phyloP scores from a whole-genome alignment of 1,140 invertebrate genomes.

The Conopomorpha cramerella region DNA sequence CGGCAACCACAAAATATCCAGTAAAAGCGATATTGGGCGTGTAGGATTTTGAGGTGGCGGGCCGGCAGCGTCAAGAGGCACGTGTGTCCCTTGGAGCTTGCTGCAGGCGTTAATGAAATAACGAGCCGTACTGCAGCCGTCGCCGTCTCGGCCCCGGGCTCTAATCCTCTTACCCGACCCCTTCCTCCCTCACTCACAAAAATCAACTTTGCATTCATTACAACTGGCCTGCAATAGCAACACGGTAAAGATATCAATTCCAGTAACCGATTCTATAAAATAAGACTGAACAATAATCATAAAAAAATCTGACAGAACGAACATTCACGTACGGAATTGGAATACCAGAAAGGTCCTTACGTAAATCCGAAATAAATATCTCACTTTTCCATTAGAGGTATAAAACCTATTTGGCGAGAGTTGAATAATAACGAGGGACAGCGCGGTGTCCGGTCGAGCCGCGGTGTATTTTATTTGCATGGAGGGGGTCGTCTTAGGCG shows the following conservation, averaged over 20 bases:
- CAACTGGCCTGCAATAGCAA: not conserved
- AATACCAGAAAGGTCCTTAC: constrained; percentile 36
- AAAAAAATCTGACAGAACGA: too few species aligned
- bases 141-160: constrained; percentile 7
- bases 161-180: not conserved
- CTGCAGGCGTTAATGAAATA: constrained; percentile 8
- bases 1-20: too few species aligned
- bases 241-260: too few species aligned
- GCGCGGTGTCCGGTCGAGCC: constrained; percentile 42
- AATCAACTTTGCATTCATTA: not conserved
- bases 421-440: constrained; percentile 57
- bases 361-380: constrained; percentile 52
- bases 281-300: too few species aligned
- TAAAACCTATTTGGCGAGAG: constrained; percentile 56
- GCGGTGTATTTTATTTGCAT: constrained; percentile 54
- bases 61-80: constrained; percentile 4
- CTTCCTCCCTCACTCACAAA: too few species aligned
- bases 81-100: not conserved
- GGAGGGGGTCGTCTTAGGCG: constrained; percentile 35
- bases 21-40: too few species aligned
- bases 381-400: constrained; percentile 57
- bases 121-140: constrained; percentile 7
- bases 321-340: too few species aligned
- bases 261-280: too few species aligned
- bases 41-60: constrained; percentile 24